Base-by-base conservation (phyloP, 92 coral and sea anemone species). In the Nematostella vectensis region DNA sequence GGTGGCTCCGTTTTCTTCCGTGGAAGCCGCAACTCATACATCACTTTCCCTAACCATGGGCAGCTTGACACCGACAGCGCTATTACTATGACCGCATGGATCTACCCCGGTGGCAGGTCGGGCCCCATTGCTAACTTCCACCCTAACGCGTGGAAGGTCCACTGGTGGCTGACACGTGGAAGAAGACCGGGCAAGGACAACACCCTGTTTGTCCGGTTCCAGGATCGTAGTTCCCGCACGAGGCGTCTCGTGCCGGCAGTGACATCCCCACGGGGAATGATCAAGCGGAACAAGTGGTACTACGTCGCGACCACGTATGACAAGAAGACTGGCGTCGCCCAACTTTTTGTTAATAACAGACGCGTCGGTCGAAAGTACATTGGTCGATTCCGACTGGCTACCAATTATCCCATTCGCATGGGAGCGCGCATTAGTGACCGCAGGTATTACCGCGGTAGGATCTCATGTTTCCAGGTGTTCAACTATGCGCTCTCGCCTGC, bases 61-160 rank as follows among this genome's bases (percentile, higher is more conserved):
- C 67, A 73, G 19, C 73, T 85, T 16, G 94, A 85, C 47, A 80
- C 88, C 27, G 45, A 59, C 27, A 54, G 75, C 44, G 66, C 94
- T 37, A 85, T 85, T 18, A 85, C 94, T 3, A 37, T 85, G 23
- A 23, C 71, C 13, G 94, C 87, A 2, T 85, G 88, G 88, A 70
- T 85, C 29, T 64, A 66, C 16, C 83, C 87, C 0, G 19, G 56
- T 17, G 88, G 85, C 30, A 54, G 25, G 2, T 45, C 79, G 15
- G 94, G 94, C 21, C 94, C 94, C 3, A 79, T 85, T 25, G 81
- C 71, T 44, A 82, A 85, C 54, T 85, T 73, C 75, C 81, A 79
- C 31, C 94, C 87, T 25, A 85, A 70, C 26, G 88, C 82, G 3
- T 72, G 81, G 71, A 87, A 80, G 2, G 80, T 85, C 3, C 87